Base-by-base conservation (phyloP, 2,888 invertebrate genomes). In the Linnaemya tessellans region DNA sequence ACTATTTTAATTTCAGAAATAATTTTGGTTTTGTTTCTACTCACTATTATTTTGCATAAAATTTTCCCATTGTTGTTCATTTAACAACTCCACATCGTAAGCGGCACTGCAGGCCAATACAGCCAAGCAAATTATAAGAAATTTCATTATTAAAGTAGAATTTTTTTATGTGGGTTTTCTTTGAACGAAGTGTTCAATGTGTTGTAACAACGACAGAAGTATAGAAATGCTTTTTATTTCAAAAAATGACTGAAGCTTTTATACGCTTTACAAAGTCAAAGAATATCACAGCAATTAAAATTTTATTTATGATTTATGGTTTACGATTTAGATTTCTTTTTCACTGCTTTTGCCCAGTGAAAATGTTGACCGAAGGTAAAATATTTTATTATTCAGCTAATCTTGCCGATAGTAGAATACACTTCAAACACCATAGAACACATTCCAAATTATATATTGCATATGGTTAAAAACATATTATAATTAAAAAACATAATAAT, bases 41-140 rank as follows among this genome's bases (percentile, higher is more conserved):
- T 89, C 86, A 90, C 90, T 88, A 71, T 89, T 84, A 56, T 86
- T 81, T 13, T 84, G 86, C 18, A 89, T 81, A 56, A 89, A 82
- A 0, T 77, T 58, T 35, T 88, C 74, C 89, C 89, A 90, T 54
- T 91, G 80, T 35, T 89, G 84, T 77, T 90, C 89, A 64, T n/a
- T 88, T 15, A 88, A 71, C 15, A 88, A 4, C 13, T 89, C 89
- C 43, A 89, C 86, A 18, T 90, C 89, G 25, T 88, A 88, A 85
- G 90, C 89, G 30, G 87, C 81, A 3, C 80, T 85, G 49, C 80
- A 88, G 86, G 89, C 90, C 86, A 89, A 74, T 46, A 90, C 78
- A 83, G 89, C 88, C 73, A 89, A 73, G 56, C 89, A 88, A 70
- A 88, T 68, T 73, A 85, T 87, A 1, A 87, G 78, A 43, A 87